These are phyloP conservation scores for Eutolmus rufibarbis DNA, from an alignment of 2,888 invertebrate genomes.

Conservation along the genomic window DNA sequence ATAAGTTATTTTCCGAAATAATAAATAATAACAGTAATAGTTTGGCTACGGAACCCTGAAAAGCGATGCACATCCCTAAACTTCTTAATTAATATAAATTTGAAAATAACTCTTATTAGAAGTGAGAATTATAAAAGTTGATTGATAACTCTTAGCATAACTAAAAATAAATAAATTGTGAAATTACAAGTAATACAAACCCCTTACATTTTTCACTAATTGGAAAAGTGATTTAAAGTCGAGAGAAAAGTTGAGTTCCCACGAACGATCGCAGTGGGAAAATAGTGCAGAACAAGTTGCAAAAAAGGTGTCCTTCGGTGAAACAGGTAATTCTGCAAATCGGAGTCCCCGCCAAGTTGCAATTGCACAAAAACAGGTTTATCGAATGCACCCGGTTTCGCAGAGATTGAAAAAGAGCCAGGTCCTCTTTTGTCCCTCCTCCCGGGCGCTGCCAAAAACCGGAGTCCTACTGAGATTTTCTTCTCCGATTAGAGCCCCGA, in stretches of 20 bases:
- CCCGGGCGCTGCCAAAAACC: background rate
- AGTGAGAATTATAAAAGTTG: too few relatives aligned
- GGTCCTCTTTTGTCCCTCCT: background rate
- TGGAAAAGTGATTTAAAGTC: background rate
- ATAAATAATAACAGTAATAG: too few relatives aligned
- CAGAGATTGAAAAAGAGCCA: background rate
- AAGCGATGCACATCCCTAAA: too few relatives aligned
- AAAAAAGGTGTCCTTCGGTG: conserved; percentile 24
- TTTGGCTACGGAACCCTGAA: too few relatives aligned
- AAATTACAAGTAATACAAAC: background rate
- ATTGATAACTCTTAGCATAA: too few relatives aligned
- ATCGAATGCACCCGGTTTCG: background rate
- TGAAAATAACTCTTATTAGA: too few relatives aligned
- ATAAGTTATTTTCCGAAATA: too few relatives aligned
- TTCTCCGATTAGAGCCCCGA: background rate
- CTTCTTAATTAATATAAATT: too few relatives aligned
- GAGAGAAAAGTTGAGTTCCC: background rate
- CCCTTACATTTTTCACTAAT: background rate
- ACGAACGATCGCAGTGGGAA: background rate
- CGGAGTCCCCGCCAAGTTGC: background rate
- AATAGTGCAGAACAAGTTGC: background rate
- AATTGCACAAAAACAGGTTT: conserved; percentile 38
- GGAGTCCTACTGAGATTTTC: background rate
- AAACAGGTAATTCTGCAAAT: conserved; percentile 25
- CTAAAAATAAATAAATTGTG: too few relatives aligned